Evolutionary conservation across 2,888 invertebrate genomes (phyloP).

Genomic region (Tinea pellionella): DNA sequence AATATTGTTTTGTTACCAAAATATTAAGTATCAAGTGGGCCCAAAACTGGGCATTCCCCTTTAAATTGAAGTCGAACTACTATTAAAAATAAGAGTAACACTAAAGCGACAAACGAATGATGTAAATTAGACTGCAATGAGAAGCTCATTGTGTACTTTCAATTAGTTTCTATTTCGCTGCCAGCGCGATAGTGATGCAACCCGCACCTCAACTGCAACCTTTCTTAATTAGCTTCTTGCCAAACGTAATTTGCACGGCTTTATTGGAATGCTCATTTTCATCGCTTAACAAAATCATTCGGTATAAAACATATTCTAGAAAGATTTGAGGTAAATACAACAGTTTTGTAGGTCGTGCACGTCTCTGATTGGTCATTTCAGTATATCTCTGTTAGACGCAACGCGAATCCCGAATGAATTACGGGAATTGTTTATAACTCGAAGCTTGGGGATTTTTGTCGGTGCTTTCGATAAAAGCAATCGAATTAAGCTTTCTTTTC

Average conservation of each 20-base stretch:
- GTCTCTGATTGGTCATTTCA: constrained; percentile 64
- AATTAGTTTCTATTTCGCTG: not conserved
- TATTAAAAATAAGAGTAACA: not conserved
- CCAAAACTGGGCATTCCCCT: too few relatives aligned
- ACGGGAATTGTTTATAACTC: constrained; percentile 49
- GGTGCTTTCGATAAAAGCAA: constrained; percentile 27
- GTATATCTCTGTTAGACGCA: constrained; percentile 59
- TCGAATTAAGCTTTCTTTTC: constrained; percentile 20
- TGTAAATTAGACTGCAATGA: not conserved
- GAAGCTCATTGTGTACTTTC: not conserved
- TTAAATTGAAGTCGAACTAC: too few relatives aligned
- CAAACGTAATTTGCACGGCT: not conserved
- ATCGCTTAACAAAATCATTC: not conserved
- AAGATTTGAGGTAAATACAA: constrained; percentile 24
- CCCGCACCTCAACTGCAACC: not conserved
- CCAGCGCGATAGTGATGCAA: not conserved
- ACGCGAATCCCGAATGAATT: constrained; percentile 52
- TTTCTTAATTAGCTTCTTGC: constrained; percentile 3
- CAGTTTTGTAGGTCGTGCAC: constrained; percentile 43
- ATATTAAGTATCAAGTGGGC: too few relatives aligned
- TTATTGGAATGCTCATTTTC: not conserved
- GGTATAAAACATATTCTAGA: not conserved
- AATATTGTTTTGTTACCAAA: too few relatives aligned
- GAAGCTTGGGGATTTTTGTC: constrained; percentile 31
- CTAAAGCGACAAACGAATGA: not conserved